Evolutionary conservation across 2,888 invertebrate species (phyloP).

Genomic region (Hyposoter didymator): DNA sequence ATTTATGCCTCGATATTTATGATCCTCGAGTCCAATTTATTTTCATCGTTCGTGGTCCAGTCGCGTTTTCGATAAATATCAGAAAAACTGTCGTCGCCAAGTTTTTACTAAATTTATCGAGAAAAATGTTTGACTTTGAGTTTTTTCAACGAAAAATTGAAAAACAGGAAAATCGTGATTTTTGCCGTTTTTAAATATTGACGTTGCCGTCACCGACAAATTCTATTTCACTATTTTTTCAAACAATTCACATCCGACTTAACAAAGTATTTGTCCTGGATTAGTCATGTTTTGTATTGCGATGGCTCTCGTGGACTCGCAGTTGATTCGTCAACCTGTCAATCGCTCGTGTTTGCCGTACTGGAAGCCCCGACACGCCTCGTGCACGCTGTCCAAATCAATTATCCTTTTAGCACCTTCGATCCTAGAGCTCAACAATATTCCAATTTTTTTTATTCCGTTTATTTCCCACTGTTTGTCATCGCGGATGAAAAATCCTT

Average conservation of each 20-base stretch:
- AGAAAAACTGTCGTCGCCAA: neutral
- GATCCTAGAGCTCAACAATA: neutral
- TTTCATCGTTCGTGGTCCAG: neutral
- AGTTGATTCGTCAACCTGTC: constrained; percentile 52
- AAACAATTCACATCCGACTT: constrained; percentile 23
- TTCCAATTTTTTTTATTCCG: constrained; percentile 9
- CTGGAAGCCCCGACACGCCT: constrained; percentile 38
- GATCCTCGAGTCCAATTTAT: neutral
- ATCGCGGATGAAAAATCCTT: neutral
- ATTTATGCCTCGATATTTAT: neutral
- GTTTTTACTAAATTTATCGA: neutral
- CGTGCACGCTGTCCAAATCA: constrained; percentile 28
- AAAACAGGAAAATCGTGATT: neutral
- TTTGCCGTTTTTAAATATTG: neutral
- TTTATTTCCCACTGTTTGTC: neutral
- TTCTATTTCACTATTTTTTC: constrained; percentile 27
- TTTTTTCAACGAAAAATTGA: neutral
- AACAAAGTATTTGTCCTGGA: constrained; percentile 20
- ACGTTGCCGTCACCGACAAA: constrained; percentile 13
- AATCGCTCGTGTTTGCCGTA: constrained; percentile 43
- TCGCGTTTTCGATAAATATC: neutral
- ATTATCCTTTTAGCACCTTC: constrained; percentile 44
- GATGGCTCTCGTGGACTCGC: constrained; percentile 3
- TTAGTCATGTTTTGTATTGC: constrained; percentile 24
- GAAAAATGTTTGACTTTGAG: neutral